Conservation (phyloP, 2,888 invertebrate species). For the Hyppa rectilinea region DNA sequence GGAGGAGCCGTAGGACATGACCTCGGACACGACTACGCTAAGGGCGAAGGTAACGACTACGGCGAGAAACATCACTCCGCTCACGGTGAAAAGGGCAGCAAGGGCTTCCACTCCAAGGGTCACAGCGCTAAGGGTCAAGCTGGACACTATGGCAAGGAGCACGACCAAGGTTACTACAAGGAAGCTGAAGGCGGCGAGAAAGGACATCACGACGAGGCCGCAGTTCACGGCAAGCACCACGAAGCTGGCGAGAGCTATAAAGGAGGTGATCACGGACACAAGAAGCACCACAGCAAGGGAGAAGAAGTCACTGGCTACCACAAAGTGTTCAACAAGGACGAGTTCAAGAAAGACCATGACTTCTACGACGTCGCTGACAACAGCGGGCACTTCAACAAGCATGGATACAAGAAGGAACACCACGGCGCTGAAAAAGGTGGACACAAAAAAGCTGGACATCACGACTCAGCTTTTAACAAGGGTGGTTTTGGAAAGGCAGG, state of each 20-base stretch:
- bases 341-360: slow-evolving; percentile 94
- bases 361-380: slow-evolving; percentile 94
- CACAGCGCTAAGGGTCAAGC: slow-evolving; percentile 90
- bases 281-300: slow-evolving; percentile 92
- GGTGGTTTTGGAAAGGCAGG: slow-evolving; percentile 90
- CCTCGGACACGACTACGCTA: slow-evolving; percentile 75
- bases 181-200: slow-evolving; percentile 90
- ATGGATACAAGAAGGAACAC: slow-evolving; percentile 90
- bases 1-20: slow-evolving; percentile 69
- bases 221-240: slow-evolving; percentile 90
- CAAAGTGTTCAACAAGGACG: slow-evolving; percentile 94
- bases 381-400: slow-evolving; percentile 92
- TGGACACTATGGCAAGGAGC: slow-evolving; percentile 89
- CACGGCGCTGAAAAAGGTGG: slow-evolving; percentile 90
- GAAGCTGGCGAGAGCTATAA: slow-evolving; percentile 88
- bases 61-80: slow-evolving; percentile 86
- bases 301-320: slow-evolving; percentile 93
- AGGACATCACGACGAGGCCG: slow-evolving; percentile 89
- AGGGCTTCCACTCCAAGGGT: slow-evolving; percentile 89
- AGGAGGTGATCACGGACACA: slow-evolving; percentile 91
- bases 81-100: slow-evolving; percentile 90
- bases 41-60: slow-evolving; percentile 88
- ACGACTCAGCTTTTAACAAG: slow-evolving; percentile 88
- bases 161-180: slow-evolving; percentile 88
- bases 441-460: slow-evolving; percentile 90